phyloP scores from a whole-genome alignment of 23 tunicate species.

The Ciona savignyi region DNA sequence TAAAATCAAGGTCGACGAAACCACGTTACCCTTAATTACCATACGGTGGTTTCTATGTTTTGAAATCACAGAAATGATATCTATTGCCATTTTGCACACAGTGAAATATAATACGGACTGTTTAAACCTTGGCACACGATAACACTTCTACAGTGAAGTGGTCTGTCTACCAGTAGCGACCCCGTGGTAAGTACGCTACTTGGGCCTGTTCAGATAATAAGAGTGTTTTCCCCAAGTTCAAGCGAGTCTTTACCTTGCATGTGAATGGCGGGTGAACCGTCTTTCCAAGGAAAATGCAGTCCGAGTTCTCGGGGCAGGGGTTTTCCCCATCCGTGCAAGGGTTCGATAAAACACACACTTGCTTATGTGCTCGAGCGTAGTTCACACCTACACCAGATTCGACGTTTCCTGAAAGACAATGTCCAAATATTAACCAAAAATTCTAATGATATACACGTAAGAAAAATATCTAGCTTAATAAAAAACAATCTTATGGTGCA shows the following conservation, averaged over 20 bases:
- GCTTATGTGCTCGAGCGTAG: slow-evolving; percentile 52
- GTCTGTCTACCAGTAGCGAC: not conserved
- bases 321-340: slow-evolving; percentile 57
- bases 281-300: slow-evolving; percentile 65
- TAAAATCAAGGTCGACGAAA: no score
- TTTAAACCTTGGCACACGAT: not conserved
- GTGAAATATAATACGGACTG: not conserved
- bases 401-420: slow-evolving; percentile 40
- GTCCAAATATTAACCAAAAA: no score
- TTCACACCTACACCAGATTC: slow-evolving; percentile 68
- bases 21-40: no score
- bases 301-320: slow-evolving; percentile 61
- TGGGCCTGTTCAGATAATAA: not conserved
- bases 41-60: no score
- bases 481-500: not conserved
- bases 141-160: slow-evolving; percentile 4
- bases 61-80: no score
- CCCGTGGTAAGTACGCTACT: not conserved
- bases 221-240: not conserved
- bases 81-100: no score
- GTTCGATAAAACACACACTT: slow-evolving; percentile 57
- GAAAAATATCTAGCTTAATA: no score
- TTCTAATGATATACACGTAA: no score
- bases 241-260: slow-evolving; percentile 67
- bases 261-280: slow-evolving; percentile 54